Base-by-base conservation (phyloP, 2,113 vertebrate genomes). In the Pygoscelis adeliae region DNA sequence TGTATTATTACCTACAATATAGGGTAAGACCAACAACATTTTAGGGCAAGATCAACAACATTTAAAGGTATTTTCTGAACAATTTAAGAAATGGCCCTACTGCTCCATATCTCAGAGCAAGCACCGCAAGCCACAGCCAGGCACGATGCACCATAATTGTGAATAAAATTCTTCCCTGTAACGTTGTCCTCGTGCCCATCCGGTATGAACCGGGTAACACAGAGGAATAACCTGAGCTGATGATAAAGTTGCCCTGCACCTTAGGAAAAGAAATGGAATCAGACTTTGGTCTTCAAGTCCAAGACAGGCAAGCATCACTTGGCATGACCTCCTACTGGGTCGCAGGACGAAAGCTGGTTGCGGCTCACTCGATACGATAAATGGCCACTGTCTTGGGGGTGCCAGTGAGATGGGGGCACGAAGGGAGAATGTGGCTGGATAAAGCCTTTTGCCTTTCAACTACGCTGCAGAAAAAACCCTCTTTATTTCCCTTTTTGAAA, bases 101-200 rank as follows among this genome's bases (percentile, higher is more conserved):
- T 61, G 81, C 82, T 66, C 65, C 11, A 1, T 6, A 20, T 6
- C 42, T 38, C 9, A 1, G 62, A 27, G 42, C 0, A 12, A 52
- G 46, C 36, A 3, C 23, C 30, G 50, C 72, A 40, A 77, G 76
- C 30, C 80, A 46, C 56, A 36, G 56, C 83, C 73, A 83, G 92
- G 62, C 76, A 66, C 6, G 7, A 20, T 4, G 11, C 15, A 20
- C 40, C 0, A 0, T 9, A 30, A 34, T 0, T 44, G 32, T 15
- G 83, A 82, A 62, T 32, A 49, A 42, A 40, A 19, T 22, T 29
- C 52, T 49, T 67, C 84, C 71, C 38, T 46, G 0, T 6, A 50
- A 21, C 1, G 0, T 5, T 65, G 67, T 56, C 53, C 63, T 21
- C 0, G 8, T 50, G 77, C 27, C 36, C n/a, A 50, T 9, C 17